These are phyloP conservation scores for Stenotaenia linearis DNA, from an alignment of 2,888 invertebrate species.

Conservation along the genomic window DNA sequence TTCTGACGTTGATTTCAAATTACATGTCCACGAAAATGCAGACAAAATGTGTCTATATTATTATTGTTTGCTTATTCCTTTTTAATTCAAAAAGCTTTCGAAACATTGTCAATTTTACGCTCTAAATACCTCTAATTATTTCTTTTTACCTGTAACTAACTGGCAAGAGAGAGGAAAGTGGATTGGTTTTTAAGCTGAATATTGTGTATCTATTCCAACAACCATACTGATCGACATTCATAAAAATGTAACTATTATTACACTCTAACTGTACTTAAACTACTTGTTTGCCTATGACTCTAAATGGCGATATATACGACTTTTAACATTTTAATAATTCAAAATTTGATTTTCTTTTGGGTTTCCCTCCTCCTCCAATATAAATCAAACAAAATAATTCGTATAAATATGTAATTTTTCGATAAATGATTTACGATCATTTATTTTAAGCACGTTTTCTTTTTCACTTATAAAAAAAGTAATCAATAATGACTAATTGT, in stretches of 20 bases:
- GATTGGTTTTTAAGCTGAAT: neutral
- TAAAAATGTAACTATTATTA: neutral
- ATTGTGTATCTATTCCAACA: neutral
- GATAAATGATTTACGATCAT: neutral
- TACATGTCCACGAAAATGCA: no score
- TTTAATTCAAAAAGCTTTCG: neutral
- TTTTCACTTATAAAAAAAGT: no score
- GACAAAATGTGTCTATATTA: neutral
- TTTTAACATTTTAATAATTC: neutral
- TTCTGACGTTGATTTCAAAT: no score
- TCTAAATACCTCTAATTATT: neutral
- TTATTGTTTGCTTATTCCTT: neutral
- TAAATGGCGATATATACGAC: neutral
- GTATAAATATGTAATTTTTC: neutral
- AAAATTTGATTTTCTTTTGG: neutral
- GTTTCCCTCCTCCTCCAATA: no score
- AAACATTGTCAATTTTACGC: neutral
- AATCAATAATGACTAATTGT: neutral
- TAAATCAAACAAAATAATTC: no score
- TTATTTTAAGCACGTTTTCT: neutral
- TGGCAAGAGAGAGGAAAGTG: neutral
- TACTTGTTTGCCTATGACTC: neutral
- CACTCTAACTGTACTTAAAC: neutral
- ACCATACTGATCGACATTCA: neutral
- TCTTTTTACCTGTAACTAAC: neutral